phyloP scores from a whole-genome alignment of 2,797 vertebrate genomes.

The Synaphobranchus kaupii region DNA sequence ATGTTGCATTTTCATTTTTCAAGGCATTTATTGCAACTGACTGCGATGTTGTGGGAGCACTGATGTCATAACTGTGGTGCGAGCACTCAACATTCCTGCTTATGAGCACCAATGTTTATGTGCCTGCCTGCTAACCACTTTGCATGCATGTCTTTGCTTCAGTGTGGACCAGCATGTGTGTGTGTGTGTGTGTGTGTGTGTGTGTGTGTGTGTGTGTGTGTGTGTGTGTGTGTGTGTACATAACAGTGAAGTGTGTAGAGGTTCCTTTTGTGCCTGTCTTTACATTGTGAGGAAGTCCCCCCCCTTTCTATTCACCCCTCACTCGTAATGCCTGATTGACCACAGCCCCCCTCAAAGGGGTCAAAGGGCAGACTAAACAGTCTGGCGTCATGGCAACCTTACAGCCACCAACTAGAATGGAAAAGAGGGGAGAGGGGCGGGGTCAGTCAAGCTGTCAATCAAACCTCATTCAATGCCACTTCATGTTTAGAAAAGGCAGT shows the following conservation, averaged over 20 bases:
- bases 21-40: neutral
- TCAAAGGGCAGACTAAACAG: slow-evolving; percentile 85
- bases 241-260: slow-evolving; percentile 57
- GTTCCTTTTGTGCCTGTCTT: slow-evolving; percentile 69
- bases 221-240: slow-evolving; percentile 3
- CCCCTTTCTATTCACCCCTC: slow-evolving; percentile 71
- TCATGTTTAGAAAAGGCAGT: slow-evolving; percentile 51
- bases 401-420: slow-evolving; percentile 75
- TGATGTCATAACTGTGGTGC: neutral
- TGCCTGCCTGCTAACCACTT: neutral
- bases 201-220: neutral
- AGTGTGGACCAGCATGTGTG: neutral
- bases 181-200: neutral
- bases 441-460: slow-evolving; percentile 69
- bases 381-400: slow-evolving; percentile 85
- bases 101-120: neutral
- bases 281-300: slow-evolving; percentile 65
- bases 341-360: slow-evolving; percentile 80
- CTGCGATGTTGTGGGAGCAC: neutral
- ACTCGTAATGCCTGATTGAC: slow-evolving; percentile 82
- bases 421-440: slow-evolving; percentile 33
- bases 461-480: slow-evolving; percentile 64
- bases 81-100: neutral
- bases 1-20: no score
- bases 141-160: neutral